These are phyloP conservation scores for Drosophila atripex DNA, from an alignment of 2,888 invertebrate species.

Conservation along the genomic window DNA sequence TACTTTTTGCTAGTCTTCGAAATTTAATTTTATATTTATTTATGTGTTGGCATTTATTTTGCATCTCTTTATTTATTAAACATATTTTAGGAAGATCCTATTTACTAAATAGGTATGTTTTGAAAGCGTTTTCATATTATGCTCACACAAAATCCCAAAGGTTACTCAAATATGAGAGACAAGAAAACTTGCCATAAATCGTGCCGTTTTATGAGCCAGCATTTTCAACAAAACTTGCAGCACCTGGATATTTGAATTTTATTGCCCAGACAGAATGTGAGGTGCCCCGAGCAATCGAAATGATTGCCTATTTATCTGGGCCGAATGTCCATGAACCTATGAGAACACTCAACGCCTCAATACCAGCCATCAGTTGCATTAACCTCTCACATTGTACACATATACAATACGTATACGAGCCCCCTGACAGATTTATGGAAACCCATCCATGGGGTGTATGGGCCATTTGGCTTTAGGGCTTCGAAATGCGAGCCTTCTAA, in stretches of 20 bases:
- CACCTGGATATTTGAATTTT: slow-evolving; percentile 9
- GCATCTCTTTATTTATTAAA: neutral
- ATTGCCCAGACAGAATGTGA: slow-evolving; percentile 13
- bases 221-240: neutral
- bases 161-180: neutral
- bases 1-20: neutral
- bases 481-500: slow-evolving; percentile 58
- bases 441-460: slow-evolving; percentile 15
- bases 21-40: too few relatives aligned
- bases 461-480: slow-evolving; percentile 26
- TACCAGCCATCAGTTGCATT: slow-evolving; percentile 42
- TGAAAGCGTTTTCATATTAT: neutral
- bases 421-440: slow-evolving; percentile 26
- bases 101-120: neutral
- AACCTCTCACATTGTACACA: slow-evolving; percentile 7
- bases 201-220: neutral
- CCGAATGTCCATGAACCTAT: slow-evolving; percentile 24
- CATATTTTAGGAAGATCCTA: neutral
- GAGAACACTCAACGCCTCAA: slow-evolving; percentile 13
- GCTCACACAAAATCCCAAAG: neutral
- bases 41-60: neutral
- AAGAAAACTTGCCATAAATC: slow-evolving; percentile 1
- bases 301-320: slow-evolving; percentile 60
- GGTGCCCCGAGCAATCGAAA: slow-evolving; percentile 24
- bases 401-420: neutral